Evolutionary conservation across 2,113 vertebrate species (phyloP), one percentile per base, ranked within the genome.

Genomic region (Corvus moneduloides): DNA sequence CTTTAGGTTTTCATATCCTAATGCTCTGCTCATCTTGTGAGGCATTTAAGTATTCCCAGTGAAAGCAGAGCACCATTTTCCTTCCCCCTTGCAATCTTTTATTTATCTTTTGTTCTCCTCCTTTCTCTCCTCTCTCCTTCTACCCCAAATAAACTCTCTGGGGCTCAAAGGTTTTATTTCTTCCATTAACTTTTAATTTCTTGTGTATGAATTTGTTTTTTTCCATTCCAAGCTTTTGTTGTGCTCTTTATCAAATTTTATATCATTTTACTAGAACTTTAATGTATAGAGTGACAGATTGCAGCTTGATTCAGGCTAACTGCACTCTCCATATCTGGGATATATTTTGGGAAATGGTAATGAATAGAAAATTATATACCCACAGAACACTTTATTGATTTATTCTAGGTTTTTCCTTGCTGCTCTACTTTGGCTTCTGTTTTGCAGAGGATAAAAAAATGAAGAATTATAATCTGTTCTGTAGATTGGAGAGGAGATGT

Each of bases 1-100:
- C 73, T 96, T 93, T 84, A 94, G 94, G 74, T 96, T 94, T 96
- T 87, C 89, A 85, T 84, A 92, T 94, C 74, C 66, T 80, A 64
- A 73, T 87, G 26, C 41, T 94, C 91, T 72, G 90, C 89, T 96
- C 85, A 80, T 74, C 63, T 92, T 93, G 59, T 76, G 91, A 93
- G 55, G 76, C 88, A 76, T 78, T 86, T 76, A 93, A 93, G 58
- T 82, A 95, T 94, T 96, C 62, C 81, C 83, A 76, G 26, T 41
- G 73, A 81, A 95, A 89, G 64, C 73, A 89, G 30, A 84, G 66
- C 20, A 78, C 76, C 18, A 28, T 77, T 64, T 52, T 83, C 88
- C 46, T 88, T 75, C 39, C 22, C n/a, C 16, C 14, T 90, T 66
- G 51, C 64, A 63, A 66, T 68, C 69, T 94, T 94, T 93, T 92